A percentile compares a stretch with the other conserved stretches of the same genome.
Conservation (phyloP, 2,888 invertebrate genomes). For the Acrocera orbiculus region DNA sequence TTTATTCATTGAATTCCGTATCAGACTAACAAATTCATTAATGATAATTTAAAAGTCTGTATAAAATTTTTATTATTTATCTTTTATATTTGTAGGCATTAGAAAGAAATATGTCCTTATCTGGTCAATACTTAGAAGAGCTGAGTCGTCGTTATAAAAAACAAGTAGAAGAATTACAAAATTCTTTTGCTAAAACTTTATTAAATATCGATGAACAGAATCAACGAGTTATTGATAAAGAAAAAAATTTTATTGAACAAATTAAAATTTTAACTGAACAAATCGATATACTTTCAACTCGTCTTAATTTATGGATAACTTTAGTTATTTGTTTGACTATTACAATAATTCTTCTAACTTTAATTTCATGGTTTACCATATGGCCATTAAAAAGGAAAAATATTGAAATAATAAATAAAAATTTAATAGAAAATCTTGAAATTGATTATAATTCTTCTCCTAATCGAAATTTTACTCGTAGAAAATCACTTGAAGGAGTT, state of each 20-base stretch:
- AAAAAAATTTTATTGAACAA: constrained; percentile 62
- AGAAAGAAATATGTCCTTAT: constrained; percentile 92
- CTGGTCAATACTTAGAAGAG: constrained; percentile 91
- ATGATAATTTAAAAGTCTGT: too few relatives aligned
- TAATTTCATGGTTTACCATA: constrained; percentile 6
- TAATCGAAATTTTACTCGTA: constrained; percentile 26
- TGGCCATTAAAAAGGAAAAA: constrained; percentile 2
- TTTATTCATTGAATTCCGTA: too few relatives aligned
- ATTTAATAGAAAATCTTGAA: too few relatives aligned
- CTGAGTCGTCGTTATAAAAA: constrained; percentile 87
- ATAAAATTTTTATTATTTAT: too few relatives aligned
- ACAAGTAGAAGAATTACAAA: constrained; percentile 90
- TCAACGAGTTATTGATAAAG: constrained; percentile 50
- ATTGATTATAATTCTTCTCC: too few relatives aligned
- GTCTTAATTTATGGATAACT: constrained; percentile 32
- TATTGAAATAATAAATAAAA: constrained; percentile 2
- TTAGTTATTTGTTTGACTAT: constrained; percentile 7
- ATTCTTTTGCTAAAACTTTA: constrained; percentile 62
- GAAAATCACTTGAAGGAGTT: constrained; percentile 46
- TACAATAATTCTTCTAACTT: constrained; percentile 6
- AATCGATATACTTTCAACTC: constrained; percentile 41
- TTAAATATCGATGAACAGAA: constrained; percentile 54
- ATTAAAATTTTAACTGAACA: constrained; percentile 48
- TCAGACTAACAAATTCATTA: too few relatives aligned
- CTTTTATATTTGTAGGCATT: constrained; percentile 46